Evolutionary conservation across 53 echinoderm and acorn worm genomes (phyloP).

Genomic region (Echinometra lucunter): DNA sequence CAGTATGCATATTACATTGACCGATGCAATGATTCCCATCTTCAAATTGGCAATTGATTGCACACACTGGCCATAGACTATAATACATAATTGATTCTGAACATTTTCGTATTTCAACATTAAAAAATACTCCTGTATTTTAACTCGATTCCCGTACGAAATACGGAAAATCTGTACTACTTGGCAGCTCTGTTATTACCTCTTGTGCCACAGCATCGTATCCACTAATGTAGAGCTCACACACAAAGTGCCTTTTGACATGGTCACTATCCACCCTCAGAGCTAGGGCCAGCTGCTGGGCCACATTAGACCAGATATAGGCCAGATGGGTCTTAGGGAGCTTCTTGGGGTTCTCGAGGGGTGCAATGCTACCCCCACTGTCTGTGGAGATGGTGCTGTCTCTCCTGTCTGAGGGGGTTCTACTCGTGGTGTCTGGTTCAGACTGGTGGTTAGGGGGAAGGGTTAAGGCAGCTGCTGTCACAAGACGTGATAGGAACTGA

Average conservation of each 20-base stretch:
- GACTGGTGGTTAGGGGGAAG: slow-evolving; percentile 80
- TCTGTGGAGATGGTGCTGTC: slow-evolving; percentile 44
- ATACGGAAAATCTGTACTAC: no score
- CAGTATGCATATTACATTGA: no score
- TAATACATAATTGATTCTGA: no score
- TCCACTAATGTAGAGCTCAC: slow-evolving; percentile 93
- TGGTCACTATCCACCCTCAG: slow-evolving; percentile 82
- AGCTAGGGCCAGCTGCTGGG: slow-evolving; percentile 83
- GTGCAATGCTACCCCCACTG: slow-evolving; percentile 50
- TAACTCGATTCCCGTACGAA: no score
- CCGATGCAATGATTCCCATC: no score
- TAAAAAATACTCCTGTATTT: no score
- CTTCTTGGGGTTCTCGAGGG: slow-evolving; percentile 68
- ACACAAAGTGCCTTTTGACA: slow-evolving; percentile 90
- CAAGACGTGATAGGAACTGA: slow-evolving; percentile 84
- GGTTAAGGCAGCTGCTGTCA: slow-evolving; percentile 77
- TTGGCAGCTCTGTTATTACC: slow-evolving; percentile 73
- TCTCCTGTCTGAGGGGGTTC: slow-evolving; percentile 57
- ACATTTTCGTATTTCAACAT: no score
- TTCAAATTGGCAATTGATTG: no score
- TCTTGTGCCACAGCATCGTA: slow-evolving; percentile 94
- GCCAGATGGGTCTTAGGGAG: slow-evolving; percentile 81
- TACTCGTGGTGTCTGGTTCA: slow-evolving; percentile 57
- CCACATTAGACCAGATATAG: slow-evolving; percentile 83
- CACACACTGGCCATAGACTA: no score